phyloP scores from a whole-genome alignment of 2,888 invertebrate species.

The Diaprepes abbreviatus region DNA sequence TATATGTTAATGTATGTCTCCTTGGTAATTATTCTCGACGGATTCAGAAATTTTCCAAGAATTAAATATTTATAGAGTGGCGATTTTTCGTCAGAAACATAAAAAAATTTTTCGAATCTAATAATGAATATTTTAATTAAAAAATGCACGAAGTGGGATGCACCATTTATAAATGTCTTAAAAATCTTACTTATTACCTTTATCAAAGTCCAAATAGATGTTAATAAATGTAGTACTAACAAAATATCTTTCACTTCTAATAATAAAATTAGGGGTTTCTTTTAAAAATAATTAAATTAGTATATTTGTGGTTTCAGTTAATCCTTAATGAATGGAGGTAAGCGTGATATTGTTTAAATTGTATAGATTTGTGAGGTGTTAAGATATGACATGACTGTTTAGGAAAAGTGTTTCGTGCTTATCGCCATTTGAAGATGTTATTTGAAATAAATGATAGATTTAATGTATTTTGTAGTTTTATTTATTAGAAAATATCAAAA shows the following conservation, averaged over 20 bases:
- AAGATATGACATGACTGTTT: background rate
- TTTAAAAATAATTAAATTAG: conserved; percentile 42
- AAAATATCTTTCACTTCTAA: conserved; percentile 33
- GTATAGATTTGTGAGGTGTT: conserved; percentile 2
- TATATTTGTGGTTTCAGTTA: conserved; percentile 40
- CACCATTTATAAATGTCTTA: conserved; percentile 1
- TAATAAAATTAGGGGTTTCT: conserved; percentile 39
- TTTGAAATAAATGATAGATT: conserved; percentile 31
- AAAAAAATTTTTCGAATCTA: no score
- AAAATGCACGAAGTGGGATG: background rate
- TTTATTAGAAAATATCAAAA: conserved; percentile 9
- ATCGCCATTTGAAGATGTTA: conserved; percentile 27
- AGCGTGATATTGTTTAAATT: conserved; percentile 10
- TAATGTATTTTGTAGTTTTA: conserved; percentile 20
- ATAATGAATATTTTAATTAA: no score
- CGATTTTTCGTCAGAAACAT: no score
- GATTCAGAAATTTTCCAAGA: no score
- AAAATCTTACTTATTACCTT: background rate
- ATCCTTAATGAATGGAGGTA: conserved; percentile 20
- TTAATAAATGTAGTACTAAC: conserved; percentile 38
- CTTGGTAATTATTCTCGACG: no score
- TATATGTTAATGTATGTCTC: no score
- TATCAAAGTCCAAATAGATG: conserved; percentile 23
- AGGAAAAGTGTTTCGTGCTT: conserved; percentile 15
- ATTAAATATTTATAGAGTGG: no score